Evolutionary conservation across 2,888 invertebrate species (phyloP).

Genomic region (Hydrotaea cyrtoneurina): DNA sequence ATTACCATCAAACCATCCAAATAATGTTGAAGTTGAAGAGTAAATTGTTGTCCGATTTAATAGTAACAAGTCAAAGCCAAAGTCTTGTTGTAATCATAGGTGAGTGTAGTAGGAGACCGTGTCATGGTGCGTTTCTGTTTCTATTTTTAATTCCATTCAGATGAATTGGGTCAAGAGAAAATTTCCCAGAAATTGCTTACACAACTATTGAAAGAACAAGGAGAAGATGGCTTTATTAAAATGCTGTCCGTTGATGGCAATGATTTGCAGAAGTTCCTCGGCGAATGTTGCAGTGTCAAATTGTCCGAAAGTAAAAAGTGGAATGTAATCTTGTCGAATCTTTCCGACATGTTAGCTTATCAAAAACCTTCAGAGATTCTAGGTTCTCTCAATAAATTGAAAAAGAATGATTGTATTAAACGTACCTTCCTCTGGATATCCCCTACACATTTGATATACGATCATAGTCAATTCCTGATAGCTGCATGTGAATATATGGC

Average conservation of each 20-base stretch:
- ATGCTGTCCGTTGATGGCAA: constrained; percentile 69
- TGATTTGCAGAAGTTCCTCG: constrained; percentile 70
- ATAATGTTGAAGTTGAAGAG: constrained; percentile 17
- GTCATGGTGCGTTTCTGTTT: no score
- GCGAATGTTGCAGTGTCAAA: constrained; percentile 65
- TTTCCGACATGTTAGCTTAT: constrained; percentile 75
- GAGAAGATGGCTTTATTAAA: constrained; percentile 73
- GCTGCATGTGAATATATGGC: constrained; percentile 79
- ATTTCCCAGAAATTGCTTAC: constrained; percentile 75
- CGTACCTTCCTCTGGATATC: constrained; percentile 79
- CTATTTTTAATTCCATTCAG: constrained; percentile 67
- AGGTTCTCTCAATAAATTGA: constrained; percentile 74
- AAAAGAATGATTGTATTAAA: constrained; percentile 72
- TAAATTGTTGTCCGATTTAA: constrained; percentile 77
- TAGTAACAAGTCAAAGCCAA: constrained; percentile 77
- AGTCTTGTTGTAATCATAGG: constrained; percentile 78
- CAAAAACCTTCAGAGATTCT: constrained; percentile 74
- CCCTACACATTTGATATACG: constrained; percentile 71
- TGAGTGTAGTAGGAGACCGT: no score
- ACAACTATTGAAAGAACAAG: constrained; percentile 76
- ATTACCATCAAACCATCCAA: background rate
- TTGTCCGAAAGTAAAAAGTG: constrained; percentile 58
- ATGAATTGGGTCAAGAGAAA: constrained; percentile 77
- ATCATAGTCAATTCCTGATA: constrained; percentile 73
- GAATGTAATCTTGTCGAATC: constrained; percentile 76